phyloP scores from a whole-genome alignment of 2,888 invertebrate genomes.

The Idaea dimidiata region DNA sequence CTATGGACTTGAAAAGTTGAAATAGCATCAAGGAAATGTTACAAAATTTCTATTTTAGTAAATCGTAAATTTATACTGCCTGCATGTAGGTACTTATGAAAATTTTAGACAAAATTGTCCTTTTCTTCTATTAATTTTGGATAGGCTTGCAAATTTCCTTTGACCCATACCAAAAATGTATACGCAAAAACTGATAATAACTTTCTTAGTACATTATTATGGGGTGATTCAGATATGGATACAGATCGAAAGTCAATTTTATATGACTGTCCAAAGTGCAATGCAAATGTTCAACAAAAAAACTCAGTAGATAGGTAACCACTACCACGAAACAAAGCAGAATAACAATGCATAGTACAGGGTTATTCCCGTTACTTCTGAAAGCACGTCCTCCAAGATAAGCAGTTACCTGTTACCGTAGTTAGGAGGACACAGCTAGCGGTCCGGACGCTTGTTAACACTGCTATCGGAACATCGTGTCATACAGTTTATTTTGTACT shows the following conservation, averaged over 20 bases:
- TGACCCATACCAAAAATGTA: too few relatives aligned
- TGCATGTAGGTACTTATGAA: too few relatives aligned
- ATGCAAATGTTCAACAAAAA: not conserved
- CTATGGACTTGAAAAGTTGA: not conserved
- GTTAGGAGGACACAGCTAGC: slow-evolving; percentile 22
- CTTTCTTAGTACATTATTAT: too few relatives aligned
- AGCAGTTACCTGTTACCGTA: slow-evolving; percentile 14
- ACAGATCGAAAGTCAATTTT: not conserved
- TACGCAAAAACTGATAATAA: too few relatives aligned
- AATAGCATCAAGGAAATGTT: not conserved
- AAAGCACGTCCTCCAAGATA: slow-evolving; percentile 5
- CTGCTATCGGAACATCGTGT: slow-evolving; percentile 4
- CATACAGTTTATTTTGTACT: slow-evolving; percentile 12
- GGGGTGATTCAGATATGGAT: too few relatives aligned
- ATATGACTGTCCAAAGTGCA: not conserved
- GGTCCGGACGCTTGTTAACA: slow-evolving; percentile 23
- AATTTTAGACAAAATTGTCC: too few relatives aligned
- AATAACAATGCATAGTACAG: not conserved
- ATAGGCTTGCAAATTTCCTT: too few relatives aligned
- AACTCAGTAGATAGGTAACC: not conserved
- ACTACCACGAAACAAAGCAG: not conserved
- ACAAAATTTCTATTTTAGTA: not conserved
- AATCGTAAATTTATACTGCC: not conserved
- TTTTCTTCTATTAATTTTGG: too few relatives aligned
- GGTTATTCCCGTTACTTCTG: not conserved